These are phyloP conservation scores for Meiosimyza platycephala DNA, from an alignment of 2,888 invertebrate species.

Conservation along the genomic window DNA sequence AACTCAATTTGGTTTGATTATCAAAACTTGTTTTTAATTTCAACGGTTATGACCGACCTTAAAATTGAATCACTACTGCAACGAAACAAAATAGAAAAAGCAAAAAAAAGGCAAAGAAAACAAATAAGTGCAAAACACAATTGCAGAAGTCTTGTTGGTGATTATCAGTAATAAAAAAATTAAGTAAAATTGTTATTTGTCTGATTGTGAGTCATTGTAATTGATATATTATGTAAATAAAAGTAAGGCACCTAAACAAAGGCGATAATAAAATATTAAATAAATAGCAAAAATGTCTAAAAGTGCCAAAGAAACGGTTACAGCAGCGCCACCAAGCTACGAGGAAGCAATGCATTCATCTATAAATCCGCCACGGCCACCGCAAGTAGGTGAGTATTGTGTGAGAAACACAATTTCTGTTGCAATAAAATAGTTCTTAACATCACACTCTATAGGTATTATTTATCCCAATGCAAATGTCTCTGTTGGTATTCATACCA, in stretches of 20 bases:
- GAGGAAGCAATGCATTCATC: conserved; percentile 46
- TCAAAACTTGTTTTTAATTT: no score
- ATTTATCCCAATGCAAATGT: conserved; percentile 47
- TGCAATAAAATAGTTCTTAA: not conserved
- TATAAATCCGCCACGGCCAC: conserved; percentile 37
- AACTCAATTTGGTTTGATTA: no score
- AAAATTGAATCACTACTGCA: no score
- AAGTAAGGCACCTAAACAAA: not conserved
- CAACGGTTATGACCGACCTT: no score
- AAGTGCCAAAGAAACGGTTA: conserved; percentile 18
- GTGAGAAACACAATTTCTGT: not conserved
- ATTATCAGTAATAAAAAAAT: no score
- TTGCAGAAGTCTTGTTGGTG: no score
- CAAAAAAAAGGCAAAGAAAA: not conserved
- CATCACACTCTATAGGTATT: conserved; percentile 32
- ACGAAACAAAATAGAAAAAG: not conserved
- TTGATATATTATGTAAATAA: not conserved
- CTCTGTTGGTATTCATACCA: conserved; percentile 46
- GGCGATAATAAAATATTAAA: not conserved
- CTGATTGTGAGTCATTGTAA: conserved; percentile 4
- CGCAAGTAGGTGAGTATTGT: conserved; percentile 44
- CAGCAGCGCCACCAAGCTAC: conserved; percentile 44
- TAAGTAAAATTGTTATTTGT: no score
- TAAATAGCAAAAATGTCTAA: conserved; percentile 11
- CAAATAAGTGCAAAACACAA: not conserved